A percentile compares a stretch with the other conserved stretches of the same genome.
Evolutionary conservation across 2,113 vertebrate genomes (phyloP).

Genomic region (Pica pica): DNA sequence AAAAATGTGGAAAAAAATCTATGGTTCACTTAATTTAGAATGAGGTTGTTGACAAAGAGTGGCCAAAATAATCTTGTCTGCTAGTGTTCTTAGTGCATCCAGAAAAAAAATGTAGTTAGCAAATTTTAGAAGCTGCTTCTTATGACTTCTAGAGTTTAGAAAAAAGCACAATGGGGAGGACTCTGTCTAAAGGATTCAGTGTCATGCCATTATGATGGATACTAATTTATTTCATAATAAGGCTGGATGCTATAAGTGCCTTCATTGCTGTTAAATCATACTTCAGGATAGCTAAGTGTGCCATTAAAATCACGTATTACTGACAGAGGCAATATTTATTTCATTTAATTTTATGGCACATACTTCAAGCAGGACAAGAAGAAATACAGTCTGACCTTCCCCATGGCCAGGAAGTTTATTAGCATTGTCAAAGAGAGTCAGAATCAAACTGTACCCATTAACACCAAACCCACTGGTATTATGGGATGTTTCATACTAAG

Average conservation of each 20-base stretch:
- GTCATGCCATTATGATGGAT: background rate
- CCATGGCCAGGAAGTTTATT: background rate
- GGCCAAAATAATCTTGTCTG: background rate
- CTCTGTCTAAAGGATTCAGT: background rate
- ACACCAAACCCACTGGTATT: background rate
- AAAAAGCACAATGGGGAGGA: background rate
- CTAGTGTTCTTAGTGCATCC: background rate
- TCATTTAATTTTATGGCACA: conserved; percentile 27
- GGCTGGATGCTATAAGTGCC: background rate
- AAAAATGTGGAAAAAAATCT: background rate
- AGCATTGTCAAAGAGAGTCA: background rate
- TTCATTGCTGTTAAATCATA: conserved; percentile 14
- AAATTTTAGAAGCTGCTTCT: background rate
- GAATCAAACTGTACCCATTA: background rate
- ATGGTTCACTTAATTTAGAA: background rate
- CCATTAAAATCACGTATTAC: conserved; percentile 40
- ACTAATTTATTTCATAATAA: conserved; percentile 42
- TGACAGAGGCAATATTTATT: conserved; percentile 42
- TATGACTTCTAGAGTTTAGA: background rate
- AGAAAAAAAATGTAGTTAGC: background rate
- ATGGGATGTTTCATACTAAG: background rate
- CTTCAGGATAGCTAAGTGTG: conserved; percentile 28
- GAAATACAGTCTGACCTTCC: background rate
- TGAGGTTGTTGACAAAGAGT: background rate
- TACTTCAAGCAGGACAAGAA: conserved; percentile 32